Evolutionary conservation across 1,140 invertebrate species (phyloP).

Genomic region (Proctacanthus coquilletti): DNA sequence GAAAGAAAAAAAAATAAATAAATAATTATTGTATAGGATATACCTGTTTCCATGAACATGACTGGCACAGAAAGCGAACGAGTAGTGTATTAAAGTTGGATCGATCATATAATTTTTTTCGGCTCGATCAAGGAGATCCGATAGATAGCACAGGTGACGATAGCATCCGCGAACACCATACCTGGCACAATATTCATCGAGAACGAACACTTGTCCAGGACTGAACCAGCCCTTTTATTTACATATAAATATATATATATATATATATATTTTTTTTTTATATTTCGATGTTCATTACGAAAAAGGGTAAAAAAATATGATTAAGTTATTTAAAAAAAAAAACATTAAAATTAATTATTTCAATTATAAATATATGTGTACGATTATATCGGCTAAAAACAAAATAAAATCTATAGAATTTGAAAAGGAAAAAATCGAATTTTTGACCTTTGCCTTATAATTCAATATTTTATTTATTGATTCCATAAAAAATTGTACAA

Average conservation of each 20-base stretch:
- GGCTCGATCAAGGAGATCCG: conserved; percentile 86
- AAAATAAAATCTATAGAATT: no score
- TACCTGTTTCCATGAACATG: conserved; percentile 87
- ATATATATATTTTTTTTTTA: conserved; percentile 2
- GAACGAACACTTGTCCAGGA: conserved; percentile 93
- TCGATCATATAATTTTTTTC: conserved; percentile 91
- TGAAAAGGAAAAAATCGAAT: no score
- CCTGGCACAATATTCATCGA: conserved; percentile 95
- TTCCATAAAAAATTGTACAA: no score
- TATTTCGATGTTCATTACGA: no score
- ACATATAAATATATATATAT: conserved; percentile 12
- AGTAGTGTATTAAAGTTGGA: conserved; percentile 95
- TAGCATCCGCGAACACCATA: conserved; percentile 96
- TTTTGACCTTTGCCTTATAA: no score
- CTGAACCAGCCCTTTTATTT: conserved; percentile 97
- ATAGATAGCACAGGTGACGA: conserved; percentile 91
- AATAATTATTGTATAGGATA: conserved; percentile 8
- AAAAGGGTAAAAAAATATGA: no score
- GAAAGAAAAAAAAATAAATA: no score
- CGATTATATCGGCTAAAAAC: no score
- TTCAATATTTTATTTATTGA: no score
- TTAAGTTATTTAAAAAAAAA: no score
- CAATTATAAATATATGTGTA: no score
- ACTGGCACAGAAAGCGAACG: conserved; percentile 96
- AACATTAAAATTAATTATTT: no score